Base-by-base conservation (phyloP, 2,113 vertebrate species). In the Prochilodus magdalenae region DNA sequence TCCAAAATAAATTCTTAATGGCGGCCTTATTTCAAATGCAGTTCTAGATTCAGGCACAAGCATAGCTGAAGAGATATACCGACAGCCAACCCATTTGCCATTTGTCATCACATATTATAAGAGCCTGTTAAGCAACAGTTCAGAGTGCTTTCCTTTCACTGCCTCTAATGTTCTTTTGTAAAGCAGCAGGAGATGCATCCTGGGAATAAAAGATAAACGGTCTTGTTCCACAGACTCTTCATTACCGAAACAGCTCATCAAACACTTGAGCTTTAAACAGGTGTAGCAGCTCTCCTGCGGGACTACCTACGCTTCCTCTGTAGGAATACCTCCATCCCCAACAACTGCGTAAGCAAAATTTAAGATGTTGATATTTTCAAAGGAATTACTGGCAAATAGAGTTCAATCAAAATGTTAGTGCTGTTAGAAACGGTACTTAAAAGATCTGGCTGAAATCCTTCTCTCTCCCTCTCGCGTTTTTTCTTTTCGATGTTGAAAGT, bases 151-250 rank as follows among this genome's bases (percentile, higher is more conserved):
- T n/a, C 5, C 55, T 82, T 75, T 63, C 53, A 86, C 66, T 30
- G 29, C 27, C 11, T 71, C 59, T 57, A 13, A 75, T 80, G 84
- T 84, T 80, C 67, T 70, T 86, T 66, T 81, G 62, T 83, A 66
- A 36, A 13, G 60, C 77, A 73, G 59, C 55, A 74, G 30, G 57
- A 60, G 63, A n/a, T 72, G 27, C 74, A 75, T 81, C 80, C 84
- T 29, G 62, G 78, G 72, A 87, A 89, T 77, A 75, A 27, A 33
- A 83, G 89, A 82, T 79, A 88, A 89, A 88, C 87, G 55, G 33
- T 75, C 22, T 40, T 82, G 82, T 77, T 87, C 83, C 79, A 85
- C 82, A 81, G 88, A 81, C 80, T 89, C 83, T 76, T 79, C 44
- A 11, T 85, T 86, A 78, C 85, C 84, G 72, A 81, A 51, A 74